These are phyloP conservation scores for Troglohyphantes excavatus DNA, from an alignment of 2,888 invertebrate species.

Conservation along the genomic window DNA sequence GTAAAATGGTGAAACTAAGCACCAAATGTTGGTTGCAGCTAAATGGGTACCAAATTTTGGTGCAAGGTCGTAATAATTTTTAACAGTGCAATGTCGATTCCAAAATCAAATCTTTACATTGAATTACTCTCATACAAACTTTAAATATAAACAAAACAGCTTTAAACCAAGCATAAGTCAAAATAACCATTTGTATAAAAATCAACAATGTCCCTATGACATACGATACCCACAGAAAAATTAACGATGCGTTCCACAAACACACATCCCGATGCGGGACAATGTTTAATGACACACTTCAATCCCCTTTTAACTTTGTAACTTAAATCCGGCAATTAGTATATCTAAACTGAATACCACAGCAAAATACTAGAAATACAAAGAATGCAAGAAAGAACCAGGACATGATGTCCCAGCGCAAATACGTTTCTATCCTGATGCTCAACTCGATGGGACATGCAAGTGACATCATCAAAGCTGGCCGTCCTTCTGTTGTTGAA, in stretches of 20 bases:
- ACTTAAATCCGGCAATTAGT: background rate
- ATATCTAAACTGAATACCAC: background rate
- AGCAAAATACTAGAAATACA: background rate
- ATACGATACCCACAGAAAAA: background rate
- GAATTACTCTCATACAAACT: too few relatives aligned
- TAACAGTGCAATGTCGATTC: too few relatives aligned
- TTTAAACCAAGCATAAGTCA: too few relatives aligned
- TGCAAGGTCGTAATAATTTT: too few relatives aligned
- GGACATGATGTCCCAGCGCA: background rate
- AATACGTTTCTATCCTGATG: background rate
- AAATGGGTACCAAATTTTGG: too few relatives aligned
- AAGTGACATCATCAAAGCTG: conserved; percentile 60
- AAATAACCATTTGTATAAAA: too few relatives aligned
- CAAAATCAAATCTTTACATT: too few relatives aligned
- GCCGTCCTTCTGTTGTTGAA: conserved; percentile 38
- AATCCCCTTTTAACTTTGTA: background rate
- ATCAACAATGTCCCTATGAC: too few relatives aligned
- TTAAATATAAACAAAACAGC: too few relatives aligned
- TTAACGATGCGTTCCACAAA: background rate
- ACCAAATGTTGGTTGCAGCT: too few relatives aligned
- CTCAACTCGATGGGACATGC: conserved; percentile 1
- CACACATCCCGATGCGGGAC: background rate
- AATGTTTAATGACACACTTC: background rate
- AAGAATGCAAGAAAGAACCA: background rate
- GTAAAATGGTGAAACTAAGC: too few relatives aligned